phyloP scores from a whole-genome alignment of 1,140 invertebrate species.

The Brachionus plicatilis region DNA sequence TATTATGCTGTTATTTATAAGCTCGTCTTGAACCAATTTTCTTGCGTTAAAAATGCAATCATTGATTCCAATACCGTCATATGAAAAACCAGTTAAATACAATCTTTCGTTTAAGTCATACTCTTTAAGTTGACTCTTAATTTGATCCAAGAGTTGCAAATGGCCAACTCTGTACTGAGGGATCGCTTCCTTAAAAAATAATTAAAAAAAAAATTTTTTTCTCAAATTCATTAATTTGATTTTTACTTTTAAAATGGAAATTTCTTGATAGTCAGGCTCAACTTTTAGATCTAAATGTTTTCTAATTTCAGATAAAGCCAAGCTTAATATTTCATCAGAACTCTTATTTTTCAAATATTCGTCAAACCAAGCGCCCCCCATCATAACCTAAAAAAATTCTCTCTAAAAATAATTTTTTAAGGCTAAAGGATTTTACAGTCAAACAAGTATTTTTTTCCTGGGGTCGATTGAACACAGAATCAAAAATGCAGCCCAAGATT shows the following conservation, averaged over 20 bases:
- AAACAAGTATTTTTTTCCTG: conserved; percentile 13
- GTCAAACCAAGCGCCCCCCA: conserved; percentile 39
- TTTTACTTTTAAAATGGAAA: conserved; percentile 33
- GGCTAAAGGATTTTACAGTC: neutral
- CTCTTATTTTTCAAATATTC: conserved; percentile 7
- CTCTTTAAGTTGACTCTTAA: neutral
- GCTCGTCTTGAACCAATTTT: conserved; percentile 13
- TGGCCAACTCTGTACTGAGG: conserved; percentile 36
- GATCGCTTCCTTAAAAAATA: neutral
- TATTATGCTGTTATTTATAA: neutral
- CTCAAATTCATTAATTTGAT: neutral
- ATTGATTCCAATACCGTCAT: conserved; percentile 32
- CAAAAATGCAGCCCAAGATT: conserved; percentile 33
- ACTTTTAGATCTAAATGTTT: conserved; percentile 18
- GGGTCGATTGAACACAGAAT: conserved; percentile 21
- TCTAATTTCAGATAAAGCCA: neutral
- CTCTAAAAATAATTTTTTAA: neutral
- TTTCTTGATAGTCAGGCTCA: conserved; percentile 7
- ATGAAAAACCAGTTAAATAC: conserved; percentile 37
- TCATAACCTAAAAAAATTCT: conserved; percentile 2
- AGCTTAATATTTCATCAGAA: neutral
- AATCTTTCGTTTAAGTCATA: neutral
- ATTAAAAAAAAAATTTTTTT: neutral
- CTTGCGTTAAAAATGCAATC: conserved; percentile 38
- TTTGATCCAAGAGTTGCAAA: neutral